Evolutionary conservation across 2,797 vertebrate species (phyloP), one percentile per base, ranked within the genome.

Genomic region (Ibycter americanus): DNA sequence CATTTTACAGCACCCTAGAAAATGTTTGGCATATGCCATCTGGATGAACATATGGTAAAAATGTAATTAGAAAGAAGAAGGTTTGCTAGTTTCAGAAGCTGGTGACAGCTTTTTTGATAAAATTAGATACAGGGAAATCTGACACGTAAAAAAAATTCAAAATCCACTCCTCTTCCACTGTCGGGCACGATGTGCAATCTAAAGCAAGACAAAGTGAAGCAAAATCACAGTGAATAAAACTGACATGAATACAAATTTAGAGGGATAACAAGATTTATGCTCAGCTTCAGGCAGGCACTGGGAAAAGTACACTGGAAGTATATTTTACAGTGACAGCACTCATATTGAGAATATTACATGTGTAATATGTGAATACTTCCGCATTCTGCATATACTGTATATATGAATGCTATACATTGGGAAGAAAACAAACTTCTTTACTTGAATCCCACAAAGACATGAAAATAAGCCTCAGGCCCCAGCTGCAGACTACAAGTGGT

Each of bases 41-140:
- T 98, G 98, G 96, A 96, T 91, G 96, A 96, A 73, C 94, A 97
- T 96, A 98, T 92, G 97, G 96, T 95, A 96, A 92, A 97, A 97
- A 97, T 95, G 96, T 93, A 97, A 97, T 97, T 97, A 96, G 93
- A 95, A 97, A 94, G 83, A 95, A 94, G 90, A 90, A 80, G 62
- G 80, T 96, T 93, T 93, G 52, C 94, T 93, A 38, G 74, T 94
- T 97, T 96, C 93, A 93, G 85, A 94, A 92, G 74, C 17, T 87
- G 87, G 87, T 93, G 93, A 94, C 91, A 97, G 94, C 58, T 97
- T 94, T 94, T 96, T 95, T 91, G 86, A 93, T 80, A 89, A 91
- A 97, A 96, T 73, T 96, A 84, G 89, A 90, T 94, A 93, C 46
- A 97, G 49, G 92, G 90, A 96, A 95, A 93, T 92, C 95, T 93